These are phyloP conservation scores for Parnassius smintheus DNA, from an alignment of 2,888 invertebrate genomes.

Conservation along the genomic window DNA sequence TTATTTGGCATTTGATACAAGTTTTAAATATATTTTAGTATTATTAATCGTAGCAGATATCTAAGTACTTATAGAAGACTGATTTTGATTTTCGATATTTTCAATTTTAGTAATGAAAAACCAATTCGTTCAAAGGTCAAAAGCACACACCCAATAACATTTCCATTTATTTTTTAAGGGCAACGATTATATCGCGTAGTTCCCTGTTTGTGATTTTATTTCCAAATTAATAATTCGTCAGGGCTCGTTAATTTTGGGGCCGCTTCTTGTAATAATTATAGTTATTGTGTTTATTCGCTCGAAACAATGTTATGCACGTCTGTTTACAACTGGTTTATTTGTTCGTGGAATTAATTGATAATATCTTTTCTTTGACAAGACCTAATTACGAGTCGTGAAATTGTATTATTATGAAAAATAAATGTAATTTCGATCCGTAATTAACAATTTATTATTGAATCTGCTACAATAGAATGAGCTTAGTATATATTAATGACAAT, in stretches of 20 bases:
- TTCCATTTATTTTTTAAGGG: constrained; percentile 26
- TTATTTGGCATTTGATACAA: too few species aligned
- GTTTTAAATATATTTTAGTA: too few species aligned
- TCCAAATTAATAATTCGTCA: constrained; percentile 29
- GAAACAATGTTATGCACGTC: constrained; percentile 18
- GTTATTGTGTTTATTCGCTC: constrained; percentile 10
- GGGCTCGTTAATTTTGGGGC: constrained; percentile 28
- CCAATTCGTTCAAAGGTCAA: too few species aligned
- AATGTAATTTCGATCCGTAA: not conserved
- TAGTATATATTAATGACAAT: too few species aligned
- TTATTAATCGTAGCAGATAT: too few species aligned
- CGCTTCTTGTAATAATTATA: constrained; percentile 16
- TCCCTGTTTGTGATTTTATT: constrained; percentile 28
- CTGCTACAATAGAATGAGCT: too few species aligned
- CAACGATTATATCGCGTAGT: constrained; percentile 29
- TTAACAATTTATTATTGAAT: not conserved
- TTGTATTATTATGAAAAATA: constrained; percentile 1
- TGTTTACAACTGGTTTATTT: constrained; percentile 15
- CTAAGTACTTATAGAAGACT: too few species aligned
- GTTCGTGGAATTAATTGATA: constrained; percentile 17
- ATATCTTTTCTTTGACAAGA: constrained; percentile 14
- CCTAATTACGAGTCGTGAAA: constrained; percentile 8
- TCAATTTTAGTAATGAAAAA: too few species aligned
- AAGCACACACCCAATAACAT: constrained; percentile 13
- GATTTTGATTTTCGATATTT: too few species aligned